These are phyloP conservation scores for Criorhina ranunculi DNA, from an alignment of 2,888 invertebrate genomes.

Conservation along the genomic window DNA sequence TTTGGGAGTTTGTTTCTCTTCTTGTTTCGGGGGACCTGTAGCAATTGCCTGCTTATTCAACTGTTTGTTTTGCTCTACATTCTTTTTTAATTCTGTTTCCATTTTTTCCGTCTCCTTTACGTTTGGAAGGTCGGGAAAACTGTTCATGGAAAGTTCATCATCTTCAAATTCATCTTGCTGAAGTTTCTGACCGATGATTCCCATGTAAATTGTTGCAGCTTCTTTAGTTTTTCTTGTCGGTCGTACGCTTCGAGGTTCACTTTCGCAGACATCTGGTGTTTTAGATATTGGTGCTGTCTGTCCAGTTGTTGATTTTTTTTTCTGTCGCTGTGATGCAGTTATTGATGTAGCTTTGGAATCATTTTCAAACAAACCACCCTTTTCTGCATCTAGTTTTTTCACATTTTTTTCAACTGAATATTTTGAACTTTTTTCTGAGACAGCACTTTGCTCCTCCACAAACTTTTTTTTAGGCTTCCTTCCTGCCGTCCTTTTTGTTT, in stretches of 20 bases:
- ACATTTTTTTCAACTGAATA: slow-evolving; percentile 22
- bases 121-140: slow-evolving; percentile 89
- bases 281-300: slow-evolving; percentile 79
- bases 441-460: slow-evolving; percentile 17
- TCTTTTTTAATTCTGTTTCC: slow-evolving; percentile 86
- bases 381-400: not conserved
- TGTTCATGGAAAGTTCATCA: slow-evolving; percentile 87
- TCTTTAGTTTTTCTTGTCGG: slow-evolving; percentile 90
- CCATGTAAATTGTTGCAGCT: slow-evolving; percentile 90
- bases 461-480: slow-evolving; percentile 67
- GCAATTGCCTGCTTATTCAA: slow-evolving; percentile 68
- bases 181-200: slow-evolving; percentile 89
- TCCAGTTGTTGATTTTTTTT: slow-evolving; percentile 79
- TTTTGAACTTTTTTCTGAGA: slow-evolving; percentile 35
- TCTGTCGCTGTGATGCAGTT: slow-evolving; percentile 66
- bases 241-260: slow-evolving; percentile 80
- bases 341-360: slow-evolving; percentile 11
- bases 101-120: slow-evolving; percentile 87
- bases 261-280: slow-evolving; percentile 74
- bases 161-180: slow-evolving; percentile 87
- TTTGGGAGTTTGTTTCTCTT: slow-evolving; percentile 58
- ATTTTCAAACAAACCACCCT: slow-evolving; percentile 1
- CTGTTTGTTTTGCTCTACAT: slow-evolving; percentile 78
- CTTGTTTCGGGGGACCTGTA: slow-evolving; percentile 45
- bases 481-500: slow-evolving; percentile 33